Conservation (phyloP, 1,140 invertebrate species). For the Sipha flava region DNA sequence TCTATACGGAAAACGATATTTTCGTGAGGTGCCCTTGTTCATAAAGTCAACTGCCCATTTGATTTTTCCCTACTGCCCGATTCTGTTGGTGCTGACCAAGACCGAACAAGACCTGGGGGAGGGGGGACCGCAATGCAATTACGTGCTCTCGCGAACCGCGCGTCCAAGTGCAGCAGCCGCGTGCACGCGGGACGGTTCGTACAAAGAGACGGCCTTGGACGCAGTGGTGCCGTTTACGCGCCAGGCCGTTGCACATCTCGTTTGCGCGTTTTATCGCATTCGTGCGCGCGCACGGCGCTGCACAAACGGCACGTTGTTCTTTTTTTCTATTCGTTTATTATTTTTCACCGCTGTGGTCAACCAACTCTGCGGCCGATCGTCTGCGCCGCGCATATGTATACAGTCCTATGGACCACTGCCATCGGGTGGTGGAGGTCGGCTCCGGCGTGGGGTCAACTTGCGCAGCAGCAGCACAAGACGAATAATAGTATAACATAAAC, state of each 20-base stretch:
- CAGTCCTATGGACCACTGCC: too few relatives aligned
- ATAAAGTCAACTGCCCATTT: too few relatives aligned
- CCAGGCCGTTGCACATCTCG: not conserved
- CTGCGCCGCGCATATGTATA: not conserved
- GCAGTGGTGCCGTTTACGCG: not conserved
- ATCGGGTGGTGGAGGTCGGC: not conserved
- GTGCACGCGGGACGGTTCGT: not conserved
- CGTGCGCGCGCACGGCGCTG: too few relatives aligned
- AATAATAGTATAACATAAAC: not conserved
- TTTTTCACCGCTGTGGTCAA: not conserved
- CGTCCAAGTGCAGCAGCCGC: not conserved
- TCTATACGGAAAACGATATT: too few relatives aligned
- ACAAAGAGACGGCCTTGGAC: not conserved
- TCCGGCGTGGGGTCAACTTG: conserved; percentile 2
- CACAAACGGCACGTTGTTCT: not conserved
- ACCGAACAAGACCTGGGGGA: too few relatives aligned
- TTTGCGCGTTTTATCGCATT: not conserved
- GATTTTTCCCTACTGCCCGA: too few relatives aligned
- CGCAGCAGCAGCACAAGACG: not conserved
- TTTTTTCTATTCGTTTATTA: not conserved
- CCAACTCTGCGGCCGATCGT: not conserved
- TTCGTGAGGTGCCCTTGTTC: too few relatives aligned
- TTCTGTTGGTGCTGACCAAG: too few relatives aligned
- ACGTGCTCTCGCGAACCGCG: not conserved
- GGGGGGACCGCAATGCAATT: too few relatives aligned